phyloP scores from a whole-genome alignment of 2,888 invertebrate species.

The Drosophila rellima region DNA sequence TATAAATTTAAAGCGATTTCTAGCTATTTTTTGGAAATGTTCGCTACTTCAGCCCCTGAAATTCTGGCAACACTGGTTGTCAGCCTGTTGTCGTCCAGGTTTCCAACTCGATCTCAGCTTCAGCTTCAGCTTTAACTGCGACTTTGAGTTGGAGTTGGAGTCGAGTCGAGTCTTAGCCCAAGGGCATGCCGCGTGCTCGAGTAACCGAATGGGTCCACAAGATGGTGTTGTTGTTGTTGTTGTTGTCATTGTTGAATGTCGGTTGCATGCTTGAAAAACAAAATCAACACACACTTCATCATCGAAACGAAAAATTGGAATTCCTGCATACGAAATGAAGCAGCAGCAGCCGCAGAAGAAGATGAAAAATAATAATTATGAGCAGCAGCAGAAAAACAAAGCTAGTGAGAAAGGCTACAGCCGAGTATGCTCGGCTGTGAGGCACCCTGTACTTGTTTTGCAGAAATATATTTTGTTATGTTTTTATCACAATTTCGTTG shows the following conservation, averaged over 20 bases:
- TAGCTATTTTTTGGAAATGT: neutral
- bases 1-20: neutral
- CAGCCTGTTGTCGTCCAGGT: slow-evolving; percentile 54
- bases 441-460: neutral
- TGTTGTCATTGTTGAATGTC: slow-evolving; percentile 51
- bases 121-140: neutral
- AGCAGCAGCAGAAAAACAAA: slow-evolving; percentile 41
- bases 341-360: slow-evolving; percentile 58
- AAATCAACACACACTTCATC: slow-evolving; percentile 82
- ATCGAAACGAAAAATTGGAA: slow-evolving; percentile 82
- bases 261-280: slow-evolving; percentile 70
- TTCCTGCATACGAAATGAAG: slow-evolving; percentile 82
- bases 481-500: no score
- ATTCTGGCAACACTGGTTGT: slow-evolving; percentile 48
- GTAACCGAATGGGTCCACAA: slow-evolving; percentile 41
- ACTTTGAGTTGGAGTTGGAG: slow-evolving; percentile 16
- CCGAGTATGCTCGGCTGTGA: neutral
- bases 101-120: slow-evolving; percentile 7
- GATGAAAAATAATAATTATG: slow-evolving; percentile 80
- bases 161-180: slow-evolving; percentile 67
- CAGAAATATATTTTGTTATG: no score
- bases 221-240: slow-evolving; percentile 38
- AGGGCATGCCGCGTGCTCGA: slow-evolving; percentile 78
- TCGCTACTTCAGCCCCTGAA: neutral
- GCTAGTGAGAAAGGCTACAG: neutral